Conservation (phyloP, 1,140 invertebrate genomes). For the Cataglyphis hispanica region DNA sequence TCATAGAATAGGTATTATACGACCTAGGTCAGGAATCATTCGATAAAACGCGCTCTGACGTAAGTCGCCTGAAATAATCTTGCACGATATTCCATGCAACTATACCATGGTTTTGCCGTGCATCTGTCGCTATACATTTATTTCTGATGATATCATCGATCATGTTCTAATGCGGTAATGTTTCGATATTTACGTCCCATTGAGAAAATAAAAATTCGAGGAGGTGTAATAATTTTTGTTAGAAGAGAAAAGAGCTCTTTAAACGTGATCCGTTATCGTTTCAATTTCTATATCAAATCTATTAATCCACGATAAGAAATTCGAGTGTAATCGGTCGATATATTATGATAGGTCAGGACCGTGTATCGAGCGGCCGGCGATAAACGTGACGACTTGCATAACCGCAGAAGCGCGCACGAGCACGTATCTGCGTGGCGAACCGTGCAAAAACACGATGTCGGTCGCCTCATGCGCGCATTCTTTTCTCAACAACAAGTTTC, state of each 20-base stretch:
- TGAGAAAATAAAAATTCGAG: not conserved
- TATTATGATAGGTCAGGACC: constrained; percentile 35
- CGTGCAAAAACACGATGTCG: not conserved
- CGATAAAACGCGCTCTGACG: constrained; percentile 52
- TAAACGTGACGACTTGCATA: constrained; percentile 46
- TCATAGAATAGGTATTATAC: constrained; percentile 17
- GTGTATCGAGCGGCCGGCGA: not conserved
- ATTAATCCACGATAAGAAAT: constrained; percentile 43
- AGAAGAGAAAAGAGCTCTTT: not conserved
- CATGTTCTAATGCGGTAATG: not conserved
- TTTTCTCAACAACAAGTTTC: not conserved
- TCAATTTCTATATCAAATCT: not conserved
- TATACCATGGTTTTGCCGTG: not conserved
- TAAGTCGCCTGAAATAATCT: constrained; percentile 50
- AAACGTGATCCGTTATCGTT: not conserved
- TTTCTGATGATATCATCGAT: constrained; percentile 32
- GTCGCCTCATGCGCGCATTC: not conserved
- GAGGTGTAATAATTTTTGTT: not conserved
- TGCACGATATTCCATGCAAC: constrained; percentile 28
- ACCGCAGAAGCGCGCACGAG: not conserved
- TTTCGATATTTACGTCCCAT: not conserved
- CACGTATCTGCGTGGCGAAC: constrained; percentile 14
- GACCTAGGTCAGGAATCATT: constrained; percentile 43
- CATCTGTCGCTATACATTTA: not conserved
- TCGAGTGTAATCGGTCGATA: not conserved